phyloP scores from a whole-genome alignment of 2,113 vertebrate species.

The Ibidorhyncha struthersii region DNA sequence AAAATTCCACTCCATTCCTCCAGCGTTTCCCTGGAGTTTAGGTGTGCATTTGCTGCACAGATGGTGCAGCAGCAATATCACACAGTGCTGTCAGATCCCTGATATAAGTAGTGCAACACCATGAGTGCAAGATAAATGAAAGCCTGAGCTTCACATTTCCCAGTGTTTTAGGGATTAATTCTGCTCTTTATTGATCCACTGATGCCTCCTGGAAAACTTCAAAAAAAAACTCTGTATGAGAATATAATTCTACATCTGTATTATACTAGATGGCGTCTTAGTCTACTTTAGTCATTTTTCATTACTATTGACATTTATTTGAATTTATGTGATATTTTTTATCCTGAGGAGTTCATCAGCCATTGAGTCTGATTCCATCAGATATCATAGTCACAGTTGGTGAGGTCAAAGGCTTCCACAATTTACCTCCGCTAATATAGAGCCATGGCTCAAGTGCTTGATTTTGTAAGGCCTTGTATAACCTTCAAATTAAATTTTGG shows the following conservation, averaged over 20 bases:
- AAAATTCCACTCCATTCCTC: constrained; percentile 51
- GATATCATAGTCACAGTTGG: background rate
- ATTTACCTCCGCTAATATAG: background rate
- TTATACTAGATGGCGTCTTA: background rate
- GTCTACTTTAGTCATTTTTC: background rate
- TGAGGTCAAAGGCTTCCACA: background rate
- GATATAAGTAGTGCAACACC: constrained; percentile 36
- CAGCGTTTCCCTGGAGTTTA: constrained; percentile 45
- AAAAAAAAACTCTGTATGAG: background rate
- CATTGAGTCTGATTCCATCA: background rate
- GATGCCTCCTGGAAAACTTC: background rate
- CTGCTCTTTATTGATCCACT: constrained; percentile 11
- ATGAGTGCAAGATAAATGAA: constrained; percentile 45
- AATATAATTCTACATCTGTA: constrained; percentile 10
- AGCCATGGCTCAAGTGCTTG: background rate
- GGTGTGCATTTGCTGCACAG: constrained; percentile 71
- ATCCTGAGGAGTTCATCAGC: background rate
- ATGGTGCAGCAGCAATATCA: constrained; percentile 70
- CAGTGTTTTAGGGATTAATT: constrained; percentile 68
- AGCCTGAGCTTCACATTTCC: constrained; percentile 45
- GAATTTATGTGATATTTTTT: background rate
- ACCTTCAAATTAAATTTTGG: background rate
- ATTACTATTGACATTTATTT: background rate
- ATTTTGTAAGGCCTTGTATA: background rate
- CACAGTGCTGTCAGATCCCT: constrained; percentile 65